Conservation (phyloP, 2,113 vertebrate genomes). For the Calidris pygmaea region DNA sequence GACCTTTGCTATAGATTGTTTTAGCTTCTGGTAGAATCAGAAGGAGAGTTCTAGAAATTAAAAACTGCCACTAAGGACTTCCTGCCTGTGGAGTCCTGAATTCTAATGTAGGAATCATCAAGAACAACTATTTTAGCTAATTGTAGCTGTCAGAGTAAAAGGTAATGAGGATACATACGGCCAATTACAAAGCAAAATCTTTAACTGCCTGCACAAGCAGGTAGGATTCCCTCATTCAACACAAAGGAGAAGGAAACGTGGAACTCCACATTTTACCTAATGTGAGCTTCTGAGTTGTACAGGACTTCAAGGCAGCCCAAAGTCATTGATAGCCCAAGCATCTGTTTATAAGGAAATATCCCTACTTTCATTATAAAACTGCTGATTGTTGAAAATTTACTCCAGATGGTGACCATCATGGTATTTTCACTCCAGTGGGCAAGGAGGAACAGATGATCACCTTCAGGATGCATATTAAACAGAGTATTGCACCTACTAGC, state of each 20-base stretch:
- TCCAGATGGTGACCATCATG: constrained; percentile 53
- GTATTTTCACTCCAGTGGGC: constrained; percentile 41
- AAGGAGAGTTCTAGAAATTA: not conserved
- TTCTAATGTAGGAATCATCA: not conserved
- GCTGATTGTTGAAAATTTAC: constrained; percentile 5
- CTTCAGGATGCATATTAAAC: constrained; percentile 33
- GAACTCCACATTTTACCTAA: not conserved
- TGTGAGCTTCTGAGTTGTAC: not conserved
- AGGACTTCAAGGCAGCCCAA: not conserved
- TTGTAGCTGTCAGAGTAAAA: not conserved
- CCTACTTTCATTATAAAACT: not conserved
- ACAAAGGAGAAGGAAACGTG: not conserved
- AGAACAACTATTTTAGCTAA: not conserved
- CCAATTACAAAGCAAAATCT: not conserved
- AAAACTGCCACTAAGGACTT: not conserved
- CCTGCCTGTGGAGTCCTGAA: not conserved
- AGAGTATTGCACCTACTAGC: not conserved
- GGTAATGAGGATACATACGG: not conserved
- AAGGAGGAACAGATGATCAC: constrained; percentile 52
- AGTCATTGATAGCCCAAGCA: not conserved
- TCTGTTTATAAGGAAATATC: not conserved
- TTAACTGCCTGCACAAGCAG: not conserved
- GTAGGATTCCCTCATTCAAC: not conserved
- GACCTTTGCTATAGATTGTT: not conserved
- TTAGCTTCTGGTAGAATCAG: not conserved